Conservation (phyloP, 2,888 invertebrate species). For the Pristionchus arcanus region DNA sequence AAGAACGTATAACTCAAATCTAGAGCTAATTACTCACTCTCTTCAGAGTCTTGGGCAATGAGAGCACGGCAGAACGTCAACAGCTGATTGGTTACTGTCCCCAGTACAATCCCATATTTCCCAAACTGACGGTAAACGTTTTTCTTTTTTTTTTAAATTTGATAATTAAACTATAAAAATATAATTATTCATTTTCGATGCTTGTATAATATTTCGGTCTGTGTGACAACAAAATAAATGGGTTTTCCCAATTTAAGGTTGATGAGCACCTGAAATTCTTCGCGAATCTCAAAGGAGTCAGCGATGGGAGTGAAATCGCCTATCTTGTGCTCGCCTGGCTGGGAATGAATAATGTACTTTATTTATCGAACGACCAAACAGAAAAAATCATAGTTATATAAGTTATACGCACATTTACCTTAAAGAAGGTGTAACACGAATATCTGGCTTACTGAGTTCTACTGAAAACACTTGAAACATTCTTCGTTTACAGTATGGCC, state of each 20-base stretch:
- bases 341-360: slow-evolving; percentile 43
- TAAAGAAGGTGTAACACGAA: no score
- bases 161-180: no score
- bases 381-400: no score
- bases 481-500: background rate
- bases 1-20: background rate
- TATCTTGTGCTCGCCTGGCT: slow-evolving; percentile 11
- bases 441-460: no score
- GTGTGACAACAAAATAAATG: background rate
- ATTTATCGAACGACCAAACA: no score
- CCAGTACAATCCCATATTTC: slow-evolving; percentile 31
- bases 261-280: slow-evolving; percentile 27
- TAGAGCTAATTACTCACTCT: background rate
- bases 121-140: background rate
- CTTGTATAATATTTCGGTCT: no score
- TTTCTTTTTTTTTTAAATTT: no score
- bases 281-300: background rate
- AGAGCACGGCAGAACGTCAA: background rate
- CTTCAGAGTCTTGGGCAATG: background rate
- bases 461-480: no score
- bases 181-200: no score
- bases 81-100: slow-evolving; percentile 27
- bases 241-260: background rate
- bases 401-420: no score
- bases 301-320: background rate